Evolutionary conservation across 2,113 vertebrate genomes (phyloP).

Genomic region (Amia ocellicauda): DNA sequence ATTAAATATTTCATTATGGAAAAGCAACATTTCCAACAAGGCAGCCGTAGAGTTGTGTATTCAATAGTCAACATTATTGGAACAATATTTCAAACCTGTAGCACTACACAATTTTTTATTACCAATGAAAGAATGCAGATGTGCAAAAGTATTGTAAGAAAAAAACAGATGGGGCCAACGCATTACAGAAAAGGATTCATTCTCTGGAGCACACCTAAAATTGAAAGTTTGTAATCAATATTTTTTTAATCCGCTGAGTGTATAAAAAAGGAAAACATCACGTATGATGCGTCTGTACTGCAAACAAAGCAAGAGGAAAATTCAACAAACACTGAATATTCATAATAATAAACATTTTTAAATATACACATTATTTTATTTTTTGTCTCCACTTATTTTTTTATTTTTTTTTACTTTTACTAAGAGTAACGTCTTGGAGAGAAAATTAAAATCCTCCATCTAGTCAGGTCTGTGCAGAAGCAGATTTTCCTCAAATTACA

Average conservation of each 20-base stretch:
- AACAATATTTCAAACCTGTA: constrained; percentile 14
- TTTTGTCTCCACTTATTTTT: background rate
- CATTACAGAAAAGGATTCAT: background rate
- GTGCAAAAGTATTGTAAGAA: constrained; percentile 1
- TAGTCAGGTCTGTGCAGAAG: constrained; percentile 30
- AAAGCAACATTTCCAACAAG: constrained; percentile 15
- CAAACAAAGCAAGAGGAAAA: background rate
- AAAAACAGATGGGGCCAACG: background rate
- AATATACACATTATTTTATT: background rate
- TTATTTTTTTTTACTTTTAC: background rate
- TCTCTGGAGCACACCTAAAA: background rate
- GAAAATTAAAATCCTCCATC: background rate
- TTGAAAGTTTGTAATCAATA: background rate
- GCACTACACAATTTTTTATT: constrained; percentile 15
- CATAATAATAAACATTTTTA: background rate
- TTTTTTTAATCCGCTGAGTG: no score
- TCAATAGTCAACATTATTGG: constrained; percentile 10
- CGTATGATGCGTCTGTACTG: no score
- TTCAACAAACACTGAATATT: background rate
- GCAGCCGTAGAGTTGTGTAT: background rate
- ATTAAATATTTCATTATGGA: constrained; percentile 25
- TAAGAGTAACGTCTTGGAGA: background rate
- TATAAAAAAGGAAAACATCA: background rate
- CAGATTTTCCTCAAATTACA: constrained; percentile 48
- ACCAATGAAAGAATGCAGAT: constrained; percentile 1